Evolutionary conservation across 2,797 vertebrate genomes (phyloP), one percentile per base, ranked within the genome.

Genomic region (Melanotaenia pygmaea): DNA sequence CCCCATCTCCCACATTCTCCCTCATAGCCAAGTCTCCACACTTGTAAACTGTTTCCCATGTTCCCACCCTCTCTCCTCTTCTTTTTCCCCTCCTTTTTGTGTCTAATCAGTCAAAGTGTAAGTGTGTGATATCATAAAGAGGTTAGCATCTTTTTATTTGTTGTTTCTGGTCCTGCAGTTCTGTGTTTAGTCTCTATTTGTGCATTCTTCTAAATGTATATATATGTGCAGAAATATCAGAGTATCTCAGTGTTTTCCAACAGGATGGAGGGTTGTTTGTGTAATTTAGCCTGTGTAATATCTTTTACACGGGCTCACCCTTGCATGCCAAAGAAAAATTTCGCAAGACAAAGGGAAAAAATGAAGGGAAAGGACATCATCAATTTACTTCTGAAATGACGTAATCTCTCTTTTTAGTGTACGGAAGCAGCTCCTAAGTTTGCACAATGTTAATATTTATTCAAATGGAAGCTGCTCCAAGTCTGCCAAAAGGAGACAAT

Each of bases 401-500:
- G 76, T 85, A 66, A 82, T 83, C 57, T 80, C 59, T 37, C 28
- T 85, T 2, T 67, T 64, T 32, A 76, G 40, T 59, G 45, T 38
- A 72, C 70, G 65, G 77, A 85, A 84, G 78, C 70, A 35, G 66
- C 74, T 88, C 35, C 81, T 58, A 70, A 50, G 58, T 78, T 82
- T 81, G 62, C 45, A 24, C 59, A 79, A 72, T 80, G 67, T 86
- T 89, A 72, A 91, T 86, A 87, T 90, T 91, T 89, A 82, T 82
- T 66, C 76, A 87, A 86, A 61, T 32, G 76, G 64, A 86, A 61
- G 62, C 43, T 65, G 43, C 51, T 82, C 26, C 37, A 67, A 71
- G 65, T 68, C 74, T 80, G 72, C 67, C 69, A 76, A 59, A 76
- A 83, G 74, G 57, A 64, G 22, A 32, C 13, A 67, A 47, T 18